Evolutionary conservation across 2,797 vertebrate genomes (phyloP), one percentile per base, ranked within the genome.

Genomic region (Eulemur coronatus): DNA sequence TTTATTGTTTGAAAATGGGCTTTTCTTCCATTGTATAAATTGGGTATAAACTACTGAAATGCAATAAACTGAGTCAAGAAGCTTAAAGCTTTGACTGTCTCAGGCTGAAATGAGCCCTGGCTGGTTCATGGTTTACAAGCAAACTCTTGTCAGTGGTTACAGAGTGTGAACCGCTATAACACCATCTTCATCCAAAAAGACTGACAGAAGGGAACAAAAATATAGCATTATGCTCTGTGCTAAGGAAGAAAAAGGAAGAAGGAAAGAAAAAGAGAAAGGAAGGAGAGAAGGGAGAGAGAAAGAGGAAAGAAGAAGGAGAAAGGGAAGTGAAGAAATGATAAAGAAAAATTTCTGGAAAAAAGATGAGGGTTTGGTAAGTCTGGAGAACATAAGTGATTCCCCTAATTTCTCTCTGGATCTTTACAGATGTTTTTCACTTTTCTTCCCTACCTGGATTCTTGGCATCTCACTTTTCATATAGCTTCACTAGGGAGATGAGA

Each of bases 1-100:
- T 96, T 88, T 65, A 80, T 93, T 94, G 26, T 92, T 92, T 90
- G 30, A 88, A 92, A 93, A 92, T 70, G n/a, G 12, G 79, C 50
- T 81, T 73, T 46, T 95, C 24, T 69, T 67, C 20, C n/a, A 67
- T 73, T 93, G 41, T 67, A 69, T 87, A 92, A 94, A 78, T 92
- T 63, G 89, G 18, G 5, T 67, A 17, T 65, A 70, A 61, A 35
- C 48, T 84, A 93, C 26, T 80, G 35, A 92, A 86, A 88, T 33
- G 59, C 3, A 76, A 76, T 72, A 76, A 80, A 61, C 55, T 38
- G 57, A 94, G 5, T 65, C 35, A 84, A 88, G 18, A 50, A 10
- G 20, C 38, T 86, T 50, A 57, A 9, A 82, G 14, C 18, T 89
- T 69, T 95, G 70, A 89, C 13, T 63, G 6, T 50, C 50, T 28